Base-by-base conservation (phyloP, 2,888 invertebrate genomes). In the Rhaphigaster nebulosa region DNA sequence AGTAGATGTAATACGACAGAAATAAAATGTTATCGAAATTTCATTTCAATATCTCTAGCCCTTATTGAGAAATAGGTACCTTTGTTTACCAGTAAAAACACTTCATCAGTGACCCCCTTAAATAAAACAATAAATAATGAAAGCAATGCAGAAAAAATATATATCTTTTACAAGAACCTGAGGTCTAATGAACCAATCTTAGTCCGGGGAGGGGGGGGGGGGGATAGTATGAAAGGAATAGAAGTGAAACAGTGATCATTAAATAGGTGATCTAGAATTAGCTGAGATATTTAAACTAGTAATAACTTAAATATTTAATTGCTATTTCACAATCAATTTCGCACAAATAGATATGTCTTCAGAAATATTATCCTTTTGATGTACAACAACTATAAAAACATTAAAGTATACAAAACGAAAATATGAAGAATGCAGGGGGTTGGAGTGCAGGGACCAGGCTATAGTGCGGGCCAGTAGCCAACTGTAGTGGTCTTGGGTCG, bases 381-480 rank as follows among this genome's bases (percentile, higher is more conserved):
- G 26, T n/a, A n/a, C 29, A 29, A 65, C 3, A 29, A 15, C 13
- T 10, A 65, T 65, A 56, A 56, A 56, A 56, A 52, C 23, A 56
- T 56, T 56, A 6, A 23, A 56, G 15, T n/a, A 60, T 10, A 26
- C 1, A n/a, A 10, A 60, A 15, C 1, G 1, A 29, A 70, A 70
- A 70, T 70, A 70, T 70, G 38, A 34, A 15, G 60, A 29, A 65
- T 65, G 65, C 65, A 70, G 34, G 34, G 13, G 70, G 34, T 70
- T 34, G 70, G 70, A 34, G 70, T 70, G 70, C 70, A 70, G 34
- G 34, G 70, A 70, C 70, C 70, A 34, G 29, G 3, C 70, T 70
- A 70, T 34, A 70, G 38, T 70, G 70, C 70, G 70, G 70, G 70
- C 70, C 70, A 70, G 70, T 38, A 70, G 70, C 70, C 34, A 70